phyloP scores from a whole-genome alignment of 2,888 invertebrate species.

The Theodoxus fluviatilis region DNA sequence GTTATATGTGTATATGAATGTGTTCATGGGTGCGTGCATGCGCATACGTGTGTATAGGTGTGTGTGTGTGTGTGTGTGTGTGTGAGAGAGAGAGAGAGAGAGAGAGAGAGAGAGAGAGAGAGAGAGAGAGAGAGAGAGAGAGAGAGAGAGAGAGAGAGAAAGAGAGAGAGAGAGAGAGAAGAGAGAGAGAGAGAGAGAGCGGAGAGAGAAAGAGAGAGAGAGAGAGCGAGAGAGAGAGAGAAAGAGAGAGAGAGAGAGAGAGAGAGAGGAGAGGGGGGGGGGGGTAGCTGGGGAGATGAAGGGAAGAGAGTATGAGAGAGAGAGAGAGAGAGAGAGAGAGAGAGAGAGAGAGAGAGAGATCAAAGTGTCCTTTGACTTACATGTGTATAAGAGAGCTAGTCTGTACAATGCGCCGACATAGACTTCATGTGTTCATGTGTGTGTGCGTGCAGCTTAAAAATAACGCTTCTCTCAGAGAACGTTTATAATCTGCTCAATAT shows the following conservation, averaged over 20 bases:
- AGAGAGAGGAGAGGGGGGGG: not conserved
- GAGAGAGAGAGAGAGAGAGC: not conserved
- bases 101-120: conserved; percentile 24
- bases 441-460: too few relatives aligned
- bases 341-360: not conserved
- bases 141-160: not conserved
- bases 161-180: conserved; percentile 18
- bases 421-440: too few relatives aligned
- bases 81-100: not conserved
- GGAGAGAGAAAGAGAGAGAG: not conserved
- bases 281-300: not conserved
- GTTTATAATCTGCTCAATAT: not conserved
- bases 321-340: not conserved
- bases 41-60: not conserved
- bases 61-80: not conserved
- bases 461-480: not conserved
- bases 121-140: conserved; percentile 15
- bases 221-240: conserved; percentile 24
- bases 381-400: too few relatives aligned
- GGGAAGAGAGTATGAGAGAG: not conserved
- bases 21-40: not conserved
- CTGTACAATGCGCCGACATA: too few relatives aligned
- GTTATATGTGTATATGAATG: not conserved
- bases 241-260: conserved; percentile 22
- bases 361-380: too few relatives aligned